phyloP scores from a whole-genome alignment of 64 coral and sea anemone genomes.

The Acropora tenuis region DNA sequence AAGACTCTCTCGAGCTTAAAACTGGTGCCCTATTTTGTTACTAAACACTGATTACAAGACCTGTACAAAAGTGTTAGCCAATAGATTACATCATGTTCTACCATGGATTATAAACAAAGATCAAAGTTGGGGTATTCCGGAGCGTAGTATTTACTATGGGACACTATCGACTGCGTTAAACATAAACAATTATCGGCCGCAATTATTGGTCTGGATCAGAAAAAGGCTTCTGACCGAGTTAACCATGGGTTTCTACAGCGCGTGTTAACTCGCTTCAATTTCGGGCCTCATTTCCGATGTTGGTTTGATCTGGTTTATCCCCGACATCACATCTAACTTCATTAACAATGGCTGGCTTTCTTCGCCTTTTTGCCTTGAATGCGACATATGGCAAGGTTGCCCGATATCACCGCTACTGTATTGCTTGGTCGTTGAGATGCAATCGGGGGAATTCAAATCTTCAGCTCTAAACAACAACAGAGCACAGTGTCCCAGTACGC shows the following conservation, averaged over 20 bases:
- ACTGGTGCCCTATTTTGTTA: not conserved
- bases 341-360: slow-evolving; percentile 33
- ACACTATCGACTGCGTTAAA: slow-evolving; percentile 1
- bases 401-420: slow-evolving; percentile 42
- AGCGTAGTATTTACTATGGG: not conserved
- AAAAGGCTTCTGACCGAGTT: slow-evolving; percentile 41
- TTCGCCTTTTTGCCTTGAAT: not conserved
- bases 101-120: not conserved
- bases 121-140: not conserved
- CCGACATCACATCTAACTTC: not conserved
- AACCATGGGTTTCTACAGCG: not conserved
- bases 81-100: not conserved
- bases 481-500: slow-evolving; percentile 41
- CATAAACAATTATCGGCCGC: not conserved
- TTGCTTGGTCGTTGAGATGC: slow-evolving; percentile 1
- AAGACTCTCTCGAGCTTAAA: not conserved
- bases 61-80: not conserved
- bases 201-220: slow-evolving; percentile 14
- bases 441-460: slow-evolving; percentile 32
- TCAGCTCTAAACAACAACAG: not conserved
- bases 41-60: slow-evolving; percentile 47
- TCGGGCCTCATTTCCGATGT: slow-evolving; percentile 1
- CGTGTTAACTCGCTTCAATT: slow-evolving; percentile 3
- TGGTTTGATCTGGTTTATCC: not conserved
- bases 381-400: slow-evolving; percentile 7